Conservation (phyloP, 2,888 invertebrate genomes). For the Cecidostiba fungosa region DNA sequence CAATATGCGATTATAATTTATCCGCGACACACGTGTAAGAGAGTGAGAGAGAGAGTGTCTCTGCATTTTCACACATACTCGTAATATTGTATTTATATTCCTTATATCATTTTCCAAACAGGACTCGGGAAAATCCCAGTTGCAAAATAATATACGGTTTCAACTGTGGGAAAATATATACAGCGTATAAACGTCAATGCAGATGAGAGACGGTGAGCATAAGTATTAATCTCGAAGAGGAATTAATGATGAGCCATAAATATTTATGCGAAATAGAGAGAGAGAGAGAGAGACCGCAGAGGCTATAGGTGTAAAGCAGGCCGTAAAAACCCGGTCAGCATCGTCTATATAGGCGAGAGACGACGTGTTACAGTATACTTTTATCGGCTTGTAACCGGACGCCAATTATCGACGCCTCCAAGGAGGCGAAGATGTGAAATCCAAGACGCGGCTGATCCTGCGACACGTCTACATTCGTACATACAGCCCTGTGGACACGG, state of each 20-base stretch:
- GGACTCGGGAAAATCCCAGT: too few relatives aligned
- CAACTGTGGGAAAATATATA: neutral
- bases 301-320: neutral
- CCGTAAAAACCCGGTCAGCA: neutral
- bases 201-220: neutral
- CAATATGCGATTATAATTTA: too few relatives aligned
- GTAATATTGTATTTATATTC: too few relatives aligned
- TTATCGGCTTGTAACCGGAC: conserved; percentile 76
- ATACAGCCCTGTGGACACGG: neutral
- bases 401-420: conserved; percentile 78
- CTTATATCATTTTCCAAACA: too few relatives aligned
- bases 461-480: conserved; percentile 60
- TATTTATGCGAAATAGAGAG: conserved; percentile 71
- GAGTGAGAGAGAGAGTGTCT: too few relatives aligned
- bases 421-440: conserved; percentile 70
- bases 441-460: conserved; percentile 69
- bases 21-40: too few relatives aligned
- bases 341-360: neutral
- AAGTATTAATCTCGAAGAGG: conserved; percentile 34
- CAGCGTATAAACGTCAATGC: neutral
- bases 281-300: neutral
- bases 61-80: too few relatives aligned
- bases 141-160: too few relatives aligned
- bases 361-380: conserved; percentile 70
- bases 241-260: conserved; percentile 70